Conservation (phyloP, 2,888 invertebrate species). For the Apodemia zela region DNA sequence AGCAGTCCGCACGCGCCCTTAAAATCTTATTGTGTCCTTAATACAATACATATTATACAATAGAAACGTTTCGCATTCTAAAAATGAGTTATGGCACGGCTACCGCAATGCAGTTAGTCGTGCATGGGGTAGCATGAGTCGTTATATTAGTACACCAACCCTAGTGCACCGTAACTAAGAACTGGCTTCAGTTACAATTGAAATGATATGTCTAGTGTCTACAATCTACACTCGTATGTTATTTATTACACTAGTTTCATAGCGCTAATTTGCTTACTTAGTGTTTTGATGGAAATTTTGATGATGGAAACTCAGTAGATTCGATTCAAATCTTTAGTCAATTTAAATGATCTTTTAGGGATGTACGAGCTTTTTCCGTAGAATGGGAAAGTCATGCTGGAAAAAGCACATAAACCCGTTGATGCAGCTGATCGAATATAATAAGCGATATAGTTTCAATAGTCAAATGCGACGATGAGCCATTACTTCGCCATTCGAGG, state of each 20-base stretch:
- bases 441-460: too few species aligned
- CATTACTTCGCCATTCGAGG: too few species aligned
- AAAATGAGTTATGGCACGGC: constrained; percentile 71
- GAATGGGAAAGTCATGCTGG: too few species aligned
- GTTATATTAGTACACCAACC: constrained; percentile 16
- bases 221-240: too few species aligned
- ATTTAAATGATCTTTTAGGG: too few species aligned
- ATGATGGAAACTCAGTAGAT: too few species aligned
- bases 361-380: too few species aligned
- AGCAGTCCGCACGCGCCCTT: constrained; percentile 53
- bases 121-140: constrained; percentile 58
- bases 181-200: constrained; percentile 22
- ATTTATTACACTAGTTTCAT: constrained; percentile 18
- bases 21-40: constrained; percentile 58
- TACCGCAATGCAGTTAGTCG: constrained; percentile 68
- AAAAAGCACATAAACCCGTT: too few species aligned
- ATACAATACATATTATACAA: constrained; percentile 61
- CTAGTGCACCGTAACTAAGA: constrained; percentile 20
- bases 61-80: constrained; percentile 63
- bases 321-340: too few species aligned
- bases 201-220: constrained; percentile 20
- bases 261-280: not conserved
- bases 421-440: too few species aligned
- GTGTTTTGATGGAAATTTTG: too few species aligned
- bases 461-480: too few species aligned